phyloP scores from a whole-genome alignment of 1,140 invertebrate genomes.

The Galleria mellonella region DNA sequence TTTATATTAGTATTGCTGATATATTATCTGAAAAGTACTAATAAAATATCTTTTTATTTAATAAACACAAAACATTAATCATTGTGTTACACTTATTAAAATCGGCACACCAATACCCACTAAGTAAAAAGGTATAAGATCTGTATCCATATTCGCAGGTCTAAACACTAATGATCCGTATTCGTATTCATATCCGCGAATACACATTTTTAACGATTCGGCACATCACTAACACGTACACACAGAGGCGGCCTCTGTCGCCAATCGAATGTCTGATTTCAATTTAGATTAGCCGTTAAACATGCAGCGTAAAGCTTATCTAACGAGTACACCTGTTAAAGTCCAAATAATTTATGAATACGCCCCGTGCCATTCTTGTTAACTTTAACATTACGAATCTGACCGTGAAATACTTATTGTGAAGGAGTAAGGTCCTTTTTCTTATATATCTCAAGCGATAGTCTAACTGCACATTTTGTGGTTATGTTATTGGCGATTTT shows the following conservation, averaged over 20 bases:
- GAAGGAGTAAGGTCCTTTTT: not conserved
- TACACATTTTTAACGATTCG: no score
- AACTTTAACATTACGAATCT: slow-evolving; percentile 17
- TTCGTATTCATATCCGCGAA: no score
- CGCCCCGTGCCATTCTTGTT: slow-evolving; percentile 25
- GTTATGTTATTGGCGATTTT: slow-evolving; percentile 4
- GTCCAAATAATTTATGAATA: slow-evolving; percentile 57
- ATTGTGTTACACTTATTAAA: no score
- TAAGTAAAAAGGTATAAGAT: no score
- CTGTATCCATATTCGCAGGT: no score
- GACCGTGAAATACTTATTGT: slow-evolving; percentile 19
- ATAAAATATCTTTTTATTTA: no score
- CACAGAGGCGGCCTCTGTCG: slow-evolving; percentile 38
- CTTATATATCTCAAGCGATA: not conserved
- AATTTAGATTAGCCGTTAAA: slow-evolving; percentile 69
- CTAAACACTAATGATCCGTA: no score
- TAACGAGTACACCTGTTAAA: slow-evolving; percentile 66
- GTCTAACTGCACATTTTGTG: not conserved
- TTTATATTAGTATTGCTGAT: no score
- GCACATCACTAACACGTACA: no score
- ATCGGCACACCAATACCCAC: no score
- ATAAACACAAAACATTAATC: no score
- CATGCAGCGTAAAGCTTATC: slow-evolving; percentile 65
- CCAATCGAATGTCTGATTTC: slow-evolving; percentile 69
- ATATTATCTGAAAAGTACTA: no score